A percentile compares a stretch with the other conserved stretches of the same genome.
Evolutionary conservation across 1,140 invertebrate genomes (phyloP).

Genomic region (Cylas formicarius): DNA sequence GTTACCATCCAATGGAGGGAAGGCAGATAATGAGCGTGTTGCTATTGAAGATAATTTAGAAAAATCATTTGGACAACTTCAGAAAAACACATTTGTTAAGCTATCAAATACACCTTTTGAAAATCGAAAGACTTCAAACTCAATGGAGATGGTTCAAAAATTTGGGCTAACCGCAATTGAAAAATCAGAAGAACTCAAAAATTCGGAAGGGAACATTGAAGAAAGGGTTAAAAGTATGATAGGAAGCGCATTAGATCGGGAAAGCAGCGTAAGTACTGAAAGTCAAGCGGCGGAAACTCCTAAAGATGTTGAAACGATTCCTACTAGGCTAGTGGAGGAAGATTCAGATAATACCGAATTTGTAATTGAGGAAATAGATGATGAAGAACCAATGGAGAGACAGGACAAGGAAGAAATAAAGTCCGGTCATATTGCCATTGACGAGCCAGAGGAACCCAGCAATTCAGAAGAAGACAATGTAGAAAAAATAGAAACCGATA

Average conservation of each 20-base stretch:
- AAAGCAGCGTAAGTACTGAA: background rate
- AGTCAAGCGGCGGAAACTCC: background rate
- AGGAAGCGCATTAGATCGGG: background rate
- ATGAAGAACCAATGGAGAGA: conserved; percentile 7
- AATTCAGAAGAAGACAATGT: background rate
- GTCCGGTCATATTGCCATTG: background rate
- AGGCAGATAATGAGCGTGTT: background rate
- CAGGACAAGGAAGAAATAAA: background rate
- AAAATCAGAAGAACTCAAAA: conserved; percentile 19
- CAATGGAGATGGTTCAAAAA: conserved; percentile 3
- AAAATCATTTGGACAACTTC: conserved; percentile 7
- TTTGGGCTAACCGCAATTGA: background rate
- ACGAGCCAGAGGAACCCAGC: background rate
- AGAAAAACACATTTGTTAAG: conserved; percentile 10
- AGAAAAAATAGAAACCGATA: background rate
- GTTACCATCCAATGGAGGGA: conserved; percentile 8
- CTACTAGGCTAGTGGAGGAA: conserved; percentile 1
- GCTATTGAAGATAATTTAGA: background rate
- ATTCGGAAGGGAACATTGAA: background rate
- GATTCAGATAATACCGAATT: background rate
- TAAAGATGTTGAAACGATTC: conserved; percentile 1
- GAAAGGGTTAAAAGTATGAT: background rate
- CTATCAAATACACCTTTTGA: background rate
- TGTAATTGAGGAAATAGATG: conserved; percentile 2
- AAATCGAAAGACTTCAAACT: background rate